Conservation (phyloP, 2,113 vertebrate genomes). For the Herpailurus yagouaroundi region DNA sequence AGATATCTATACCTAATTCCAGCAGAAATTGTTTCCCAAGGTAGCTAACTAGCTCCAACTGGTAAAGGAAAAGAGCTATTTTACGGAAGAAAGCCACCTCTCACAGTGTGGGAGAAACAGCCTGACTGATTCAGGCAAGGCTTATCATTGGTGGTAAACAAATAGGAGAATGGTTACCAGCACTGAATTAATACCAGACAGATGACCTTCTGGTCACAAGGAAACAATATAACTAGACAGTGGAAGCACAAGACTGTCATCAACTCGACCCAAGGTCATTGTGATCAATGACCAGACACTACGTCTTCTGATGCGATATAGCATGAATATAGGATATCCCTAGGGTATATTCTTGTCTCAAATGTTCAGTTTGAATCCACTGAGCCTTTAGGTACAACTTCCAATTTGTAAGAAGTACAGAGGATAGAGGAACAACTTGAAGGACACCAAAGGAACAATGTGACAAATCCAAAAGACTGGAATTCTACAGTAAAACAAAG, state of each 20-base stretch:
- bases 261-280: too few relatives aligned
- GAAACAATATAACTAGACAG: too few relatives aligned
- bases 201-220: not conserved
- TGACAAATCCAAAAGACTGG: too few relatives aligned
- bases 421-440: not conserved
- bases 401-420: not conserved
- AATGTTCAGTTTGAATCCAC: not conserved
- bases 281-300: not conserved
- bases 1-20: not conserved
- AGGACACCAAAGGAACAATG: not conserved
- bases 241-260: not conserved
- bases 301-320: not conserved
- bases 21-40: not conserved
- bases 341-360: not conserved
- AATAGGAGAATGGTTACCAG: not conserved
- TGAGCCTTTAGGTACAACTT: not conserved
- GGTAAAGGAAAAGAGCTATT: not conserved
- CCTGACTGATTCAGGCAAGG: not conserved
- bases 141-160: not conserved
- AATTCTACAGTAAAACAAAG: not conserved
- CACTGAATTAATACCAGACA: not conserved
- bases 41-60: not conserved
- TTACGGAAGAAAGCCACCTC: not conserved
- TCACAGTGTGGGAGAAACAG: not conserved
- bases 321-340: not conserved